These are phyloP conservation scores for Neoseiulus cucumeris DNA, from an alignment of 1,140 invertebrate species.

Conservation along the genomic window DNA sequence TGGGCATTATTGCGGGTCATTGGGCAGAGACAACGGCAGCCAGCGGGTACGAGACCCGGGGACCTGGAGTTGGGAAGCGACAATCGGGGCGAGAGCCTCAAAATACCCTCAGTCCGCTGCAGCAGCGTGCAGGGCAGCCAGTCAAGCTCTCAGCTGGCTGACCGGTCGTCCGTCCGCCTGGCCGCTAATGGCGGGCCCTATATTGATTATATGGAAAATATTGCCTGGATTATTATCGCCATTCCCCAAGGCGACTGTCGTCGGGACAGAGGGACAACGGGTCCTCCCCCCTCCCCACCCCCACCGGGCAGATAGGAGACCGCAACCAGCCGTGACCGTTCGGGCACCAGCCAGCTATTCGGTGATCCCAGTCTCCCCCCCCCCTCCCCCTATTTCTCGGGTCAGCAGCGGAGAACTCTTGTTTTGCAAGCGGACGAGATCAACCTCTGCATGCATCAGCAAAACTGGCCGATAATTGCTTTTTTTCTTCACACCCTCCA, in stretches of 20 bases:
- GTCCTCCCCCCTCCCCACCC: neutral
- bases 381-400: too few relatives aligned
- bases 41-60: neutral
- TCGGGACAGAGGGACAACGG: neutral
- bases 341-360: too few relatives aligned
- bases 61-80: too few relatives aligned
- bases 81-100: neutral
- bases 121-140: neutral
- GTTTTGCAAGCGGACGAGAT: too few relatives aligned
- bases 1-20: constrained; percentile 10
- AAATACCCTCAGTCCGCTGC: neutral
- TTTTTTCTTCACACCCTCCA: too few relatives aligned
- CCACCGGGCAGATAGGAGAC: neutral
- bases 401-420: too few relatives aligned
- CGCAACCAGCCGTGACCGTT: too few relatives aligned
- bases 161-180: neutral
- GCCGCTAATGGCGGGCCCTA: neutral
- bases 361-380: too few relatives aligned
- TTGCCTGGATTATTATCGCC: constrained; percentile 9
- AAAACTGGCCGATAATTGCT: too few relatives aligned
- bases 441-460: too few relatives aligned
- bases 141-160: neutral
- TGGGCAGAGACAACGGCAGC: constrained; percentile 3
- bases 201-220: constrained; percentile 11
- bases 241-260: neutral